phyloP scores from a whole-genome alignment of 2,888 invertebrate species.

The Orthosia cruda region DNA sequence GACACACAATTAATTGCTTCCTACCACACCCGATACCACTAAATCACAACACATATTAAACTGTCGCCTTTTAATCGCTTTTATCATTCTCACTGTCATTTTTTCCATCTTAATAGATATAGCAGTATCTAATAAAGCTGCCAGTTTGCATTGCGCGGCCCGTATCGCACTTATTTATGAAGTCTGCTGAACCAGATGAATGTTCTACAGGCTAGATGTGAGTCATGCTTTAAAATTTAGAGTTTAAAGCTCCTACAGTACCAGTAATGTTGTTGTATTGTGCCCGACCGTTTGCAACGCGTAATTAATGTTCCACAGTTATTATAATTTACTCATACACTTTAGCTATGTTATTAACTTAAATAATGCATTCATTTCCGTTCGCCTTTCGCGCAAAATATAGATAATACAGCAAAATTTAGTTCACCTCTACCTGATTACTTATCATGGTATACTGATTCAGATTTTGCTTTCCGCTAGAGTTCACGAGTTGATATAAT shows the following conservation, averaged over 20 bases:
- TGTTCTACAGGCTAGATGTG: conserved; percentile 62
- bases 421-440: conserved; percentile 27
- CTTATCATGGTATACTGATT: conserved; percentile 38
- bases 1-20: conserved; percentile 89
- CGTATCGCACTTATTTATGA: conserved; percentile 82
- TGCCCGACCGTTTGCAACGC: conserved; percentile 56
- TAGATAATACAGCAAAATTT: conserved; percentile 19
- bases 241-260: conserved; percentile 60
- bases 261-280: conserved; percentile 62
- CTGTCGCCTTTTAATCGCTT: conserved; percentile 82
- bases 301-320: conserved; percentile 64
- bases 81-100: conserved; percentile 77
- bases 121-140: conserved; percentile 77
- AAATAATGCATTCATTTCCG: conserved; percentile 51
- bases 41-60: conserved; percentile 85
- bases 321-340: conserved; percentile 64
- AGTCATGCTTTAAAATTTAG: conserved; percentile 67
- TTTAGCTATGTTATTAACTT: conserved; percentile 56
- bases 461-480: conserved; percentile 22
- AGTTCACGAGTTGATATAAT: conserved; percentile 49
- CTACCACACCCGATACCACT: conserved; percentile 83
- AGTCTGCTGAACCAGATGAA: conserved; percentile 62
- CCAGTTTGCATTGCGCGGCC: conserved; percentile 80
- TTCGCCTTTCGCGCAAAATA: conserved; percentile 18
- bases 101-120: conserved; percentile 69